Conservation (phyloP, 1,140 invertebrate species). For the Stegodyphus dumicola region DNA sequence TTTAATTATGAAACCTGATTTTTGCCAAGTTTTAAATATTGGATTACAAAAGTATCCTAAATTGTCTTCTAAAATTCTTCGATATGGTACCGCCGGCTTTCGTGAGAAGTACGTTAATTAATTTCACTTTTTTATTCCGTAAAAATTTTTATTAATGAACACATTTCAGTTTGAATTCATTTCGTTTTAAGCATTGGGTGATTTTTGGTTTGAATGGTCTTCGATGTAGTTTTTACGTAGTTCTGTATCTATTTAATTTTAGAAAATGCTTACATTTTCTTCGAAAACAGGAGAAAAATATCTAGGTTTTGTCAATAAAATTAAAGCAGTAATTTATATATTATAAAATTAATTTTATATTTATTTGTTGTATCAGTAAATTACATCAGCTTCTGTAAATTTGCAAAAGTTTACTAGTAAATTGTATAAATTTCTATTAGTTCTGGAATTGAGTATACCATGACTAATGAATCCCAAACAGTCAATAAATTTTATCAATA, state of each 20-base stretch:
- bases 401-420: no score
- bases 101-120: slow-evolving; percentile 72
- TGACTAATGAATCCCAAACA: no score
- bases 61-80: slow-evolving; percentile 65
- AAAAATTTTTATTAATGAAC: neutral
- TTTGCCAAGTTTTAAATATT: neutral
- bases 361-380: no score
- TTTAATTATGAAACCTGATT: slow-evolving; percentile 8
- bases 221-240: neutral
- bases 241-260: neutral
- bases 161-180: neutral
- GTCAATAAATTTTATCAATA: no score
- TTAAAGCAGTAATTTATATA: no score
- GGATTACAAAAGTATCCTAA: slow-evolving; percentile 29
- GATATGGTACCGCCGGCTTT: slow-evolving; percentile 81
- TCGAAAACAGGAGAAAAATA: no score
- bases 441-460: no score
- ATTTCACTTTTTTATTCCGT: neutral
- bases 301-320: no score
- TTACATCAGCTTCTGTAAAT: no score
- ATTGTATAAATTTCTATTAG: no score
- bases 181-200: neutral
- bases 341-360: no score
- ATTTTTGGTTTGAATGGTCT: neutral
- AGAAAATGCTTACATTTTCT: no score